Percentiles rank a stretch among this genome's conserved stretches.
phyloP scores from a whole-genome alignment of 1,140 invertebrate genomes.

The Parasteatoda tepidariorum region DNA sequence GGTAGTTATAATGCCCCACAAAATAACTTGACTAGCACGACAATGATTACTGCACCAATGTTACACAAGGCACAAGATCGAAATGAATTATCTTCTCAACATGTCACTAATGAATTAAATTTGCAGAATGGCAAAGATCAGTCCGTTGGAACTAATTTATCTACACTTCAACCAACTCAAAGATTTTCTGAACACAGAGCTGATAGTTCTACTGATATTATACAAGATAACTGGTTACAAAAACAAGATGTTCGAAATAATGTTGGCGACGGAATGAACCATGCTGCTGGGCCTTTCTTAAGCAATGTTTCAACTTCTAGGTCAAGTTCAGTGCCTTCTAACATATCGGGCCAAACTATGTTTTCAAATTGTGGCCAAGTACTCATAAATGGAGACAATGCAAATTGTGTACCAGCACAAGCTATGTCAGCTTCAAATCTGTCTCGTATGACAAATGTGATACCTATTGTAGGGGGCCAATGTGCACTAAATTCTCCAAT shows the following conservation, averaged over 20 bases:
- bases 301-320: conserved; percentile 54
- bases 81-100: conserved; percentile 39
- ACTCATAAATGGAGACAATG: conserved; percentile 51
- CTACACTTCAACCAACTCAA: conserved; percentile 22
- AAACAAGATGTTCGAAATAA: conserved; percentile 37
- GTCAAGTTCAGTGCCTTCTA: conserved; percentile 59
- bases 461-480: conserved; percentile 60
- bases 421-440: conserved; percentile 51
- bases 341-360: conserved; percentile 55
- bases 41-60: background rate
- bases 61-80: conserved; percentile 43
- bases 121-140: conserved; percentile 43
- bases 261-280: conserved; percentile 23
- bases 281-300: conserved; percentile 26
- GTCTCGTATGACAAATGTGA: conserved; percentile 58
- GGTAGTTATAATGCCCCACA: conserved; percentile 28
- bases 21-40: background rate
- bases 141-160: conserved; percentile 28
- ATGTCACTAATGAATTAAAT: conserved; percentile 28
- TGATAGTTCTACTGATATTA: conserved; percentile 23
- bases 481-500: conserved; percentile 69
- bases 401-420: conserved; percentile 52
- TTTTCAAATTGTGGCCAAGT: conserved; percentile 62
- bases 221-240: conserved; percentile 38
- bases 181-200: conserved; percentile 26